A percentile compares a stretch with the other conserved stretches of the same genome.
These are phyloP conservation scores for Drosophila emarginata DNA, from an alignment of 2,888 invertebrate species.

Conservation along the genomic window DNA sequence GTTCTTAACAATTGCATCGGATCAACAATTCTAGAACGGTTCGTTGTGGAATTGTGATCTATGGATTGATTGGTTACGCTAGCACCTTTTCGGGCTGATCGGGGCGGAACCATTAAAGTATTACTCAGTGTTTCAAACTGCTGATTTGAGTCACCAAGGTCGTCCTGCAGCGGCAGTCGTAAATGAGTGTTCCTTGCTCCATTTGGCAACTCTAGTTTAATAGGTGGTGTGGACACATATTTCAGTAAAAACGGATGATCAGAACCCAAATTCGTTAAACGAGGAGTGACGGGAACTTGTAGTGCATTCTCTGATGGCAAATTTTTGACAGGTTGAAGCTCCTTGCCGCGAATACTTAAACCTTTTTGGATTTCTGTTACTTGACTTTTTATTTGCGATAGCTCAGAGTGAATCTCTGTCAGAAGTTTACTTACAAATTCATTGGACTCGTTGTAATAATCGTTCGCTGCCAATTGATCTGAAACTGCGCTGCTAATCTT, in stretches of 20 bases:
- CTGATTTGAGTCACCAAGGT: slow-evolving; percentile 53
- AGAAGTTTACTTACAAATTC: slow-evolving; percentile 69
- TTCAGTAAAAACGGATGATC: slow-evolving; percentile 63
- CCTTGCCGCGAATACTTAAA: slow-evolving; percentile 49
- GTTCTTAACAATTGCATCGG: slow-evolving; percentile 77
- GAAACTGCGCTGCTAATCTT: slow-evolving; percentile 65
- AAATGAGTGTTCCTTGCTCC: slow-evolving; percentile 45
- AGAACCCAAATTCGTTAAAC: background rate
- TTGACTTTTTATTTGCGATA: slow-evolving; percentile 70
- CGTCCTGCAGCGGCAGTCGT: slow-evolving; percentile 76
- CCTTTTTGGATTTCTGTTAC: slow-evolving; percentile 65
- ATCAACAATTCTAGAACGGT: slow-evolving; percentile 77
- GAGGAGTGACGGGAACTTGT: slow-evolving; percentile 21
- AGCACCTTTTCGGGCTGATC: slow-evolving; percentile 55
- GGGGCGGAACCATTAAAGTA: slow-evolving; percentile 54
- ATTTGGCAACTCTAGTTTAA: slow-evolving; percentile 64
- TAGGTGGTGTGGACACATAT: slow-evolving; percentile 80
- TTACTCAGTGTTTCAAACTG: slow-evolving; percentile 51
- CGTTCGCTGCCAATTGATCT: slow-evolving; percentile 62
- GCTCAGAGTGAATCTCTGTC: slow-evolving; percentile 57
- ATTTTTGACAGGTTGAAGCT: slow-evolving; percentile 17
- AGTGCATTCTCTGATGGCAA: slow-evolving; percentile 29
- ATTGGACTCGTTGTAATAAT: slow-evolving; percentile 67
- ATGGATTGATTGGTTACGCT: slow-evolving; percentile 19
- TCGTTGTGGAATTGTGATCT: slow-evolving; percentile 63